Percentiles rank a stretch among this genome's conserved stretches.
Conservation (phyloP, 2,888 invertebrate genomes). For the Seladonia tumulorum region DNA sequence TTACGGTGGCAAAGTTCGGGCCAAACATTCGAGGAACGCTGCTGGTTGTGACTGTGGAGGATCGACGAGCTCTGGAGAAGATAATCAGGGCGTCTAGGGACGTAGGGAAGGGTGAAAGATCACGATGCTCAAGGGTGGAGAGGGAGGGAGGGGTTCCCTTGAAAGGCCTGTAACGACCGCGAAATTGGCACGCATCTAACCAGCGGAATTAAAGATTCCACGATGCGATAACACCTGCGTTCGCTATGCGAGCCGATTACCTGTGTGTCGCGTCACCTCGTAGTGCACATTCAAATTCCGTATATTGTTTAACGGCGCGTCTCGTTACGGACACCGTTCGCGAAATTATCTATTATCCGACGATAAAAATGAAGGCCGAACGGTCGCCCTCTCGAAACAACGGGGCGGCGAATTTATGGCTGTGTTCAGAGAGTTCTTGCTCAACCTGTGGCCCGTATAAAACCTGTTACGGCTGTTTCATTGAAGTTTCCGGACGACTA, state of each 20-base stretch:
- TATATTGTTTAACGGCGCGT: not conserved
- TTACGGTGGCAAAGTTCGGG: slow-evolving; percentile 14
- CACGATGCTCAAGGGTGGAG: not conserved
- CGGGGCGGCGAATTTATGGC: not conserved
- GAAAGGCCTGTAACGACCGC: slow-evolving; percentile 12
- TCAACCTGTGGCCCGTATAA: not conserved
- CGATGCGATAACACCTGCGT: slow-evolving; percentile 47
- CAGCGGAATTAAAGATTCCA: slow-evolving; percentile 54
- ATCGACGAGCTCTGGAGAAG: not conserved
- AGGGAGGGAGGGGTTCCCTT: not conserved
- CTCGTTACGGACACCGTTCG: not conserved
- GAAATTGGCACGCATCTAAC: slow-evolving; percentile 55
- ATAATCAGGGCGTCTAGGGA: slow-evolving; percentile 17
- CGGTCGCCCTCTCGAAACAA: not conserved
- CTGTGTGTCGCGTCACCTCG: not conserved
- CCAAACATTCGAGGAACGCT: not conserved
- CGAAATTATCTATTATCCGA: slow-evolving; percentile 32
- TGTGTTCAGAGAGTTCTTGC: not conserved
- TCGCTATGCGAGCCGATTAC: slow-evolving; percentile 43
- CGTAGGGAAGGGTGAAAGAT: not conserved
- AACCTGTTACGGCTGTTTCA: slow-evolving; percentile 21
- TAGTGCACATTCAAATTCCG: slow-evolving; percentile 20
- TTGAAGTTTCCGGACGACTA: not conserved
- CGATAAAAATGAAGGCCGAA: not conserved
- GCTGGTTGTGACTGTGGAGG: slow-evolving; percentile 3